Percentiles rank a stretch among this genome's conserved stretches.
Evolutionary conservation across 1,140 invertebrate genomes (phyloP).

Genomic region (Rhagoletis pomonella): DNA sequence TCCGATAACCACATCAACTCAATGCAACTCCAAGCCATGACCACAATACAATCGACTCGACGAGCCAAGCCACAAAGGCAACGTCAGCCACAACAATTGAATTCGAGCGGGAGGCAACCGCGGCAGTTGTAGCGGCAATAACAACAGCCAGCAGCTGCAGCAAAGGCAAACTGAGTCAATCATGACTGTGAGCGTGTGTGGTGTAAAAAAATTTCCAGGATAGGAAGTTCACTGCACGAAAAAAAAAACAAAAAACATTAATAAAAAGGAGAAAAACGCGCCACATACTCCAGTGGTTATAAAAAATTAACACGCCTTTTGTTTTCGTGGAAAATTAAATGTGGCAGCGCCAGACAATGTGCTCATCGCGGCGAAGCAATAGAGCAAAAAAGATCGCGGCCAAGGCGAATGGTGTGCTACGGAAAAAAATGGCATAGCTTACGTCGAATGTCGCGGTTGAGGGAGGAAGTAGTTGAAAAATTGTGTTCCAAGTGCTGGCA

Average conservation of each 20-base stretch:
- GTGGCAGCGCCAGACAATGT: constrained; percentile 28
- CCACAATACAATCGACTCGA: constrained; percentile 3
- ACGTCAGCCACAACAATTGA: constrained; percentile 36
- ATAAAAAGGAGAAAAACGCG: not conserved
- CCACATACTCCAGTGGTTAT: constrained; percentile 31
- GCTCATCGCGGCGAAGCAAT: constrained; percentile 4
- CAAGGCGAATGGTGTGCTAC: not conserved
- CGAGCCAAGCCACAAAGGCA: not conserved
- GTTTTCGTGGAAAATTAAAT: constrained; percentile 47
- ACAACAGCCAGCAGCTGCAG: not conserved
- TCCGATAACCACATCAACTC: constrained; percentile 26
- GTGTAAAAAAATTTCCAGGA: not conserved
- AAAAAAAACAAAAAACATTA: not conserved
- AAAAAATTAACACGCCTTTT: constrained; percentile 52
- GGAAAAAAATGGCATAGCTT: not conserved
- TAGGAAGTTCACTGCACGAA: not conserved
- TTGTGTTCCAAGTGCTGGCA: not conserved
- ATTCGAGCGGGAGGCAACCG: not conserved
- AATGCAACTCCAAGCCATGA: constrained; percentile 35
- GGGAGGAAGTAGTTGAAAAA: not conserved
- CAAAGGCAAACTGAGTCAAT: not conserved
- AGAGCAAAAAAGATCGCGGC: not conserved
- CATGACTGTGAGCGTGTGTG: not conserved
- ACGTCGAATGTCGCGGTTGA: too few species aligned
- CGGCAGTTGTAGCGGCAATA: too few species aligned